A percentile compares a stretch with the other conserved stretches of the same genome.
Evolutionary conservation across 2,888 invertebrate genomes (phyloP).

Genomic region (Psococerastis gibbosa): DNA sequence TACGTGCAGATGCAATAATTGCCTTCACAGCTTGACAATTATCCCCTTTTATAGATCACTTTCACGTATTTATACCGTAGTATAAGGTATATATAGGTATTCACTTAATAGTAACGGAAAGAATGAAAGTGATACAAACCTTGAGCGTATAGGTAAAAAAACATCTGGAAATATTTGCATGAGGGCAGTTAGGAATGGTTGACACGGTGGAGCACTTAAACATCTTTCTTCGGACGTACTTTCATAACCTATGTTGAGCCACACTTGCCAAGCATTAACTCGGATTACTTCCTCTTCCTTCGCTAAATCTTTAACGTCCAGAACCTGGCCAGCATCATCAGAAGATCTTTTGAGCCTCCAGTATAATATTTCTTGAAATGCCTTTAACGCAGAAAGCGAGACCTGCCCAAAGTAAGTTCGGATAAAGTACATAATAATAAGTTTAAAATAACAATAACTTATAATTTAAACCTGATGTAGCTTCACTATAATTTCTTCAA

Average conservation of each 20-base stretch:
- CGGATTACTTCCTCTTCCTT: conserved; percentile 42
- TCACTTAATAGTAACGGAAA: too few relatives aligned
- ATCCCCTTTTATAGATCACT: too few relatives aligned
- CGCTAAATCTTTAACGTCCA: conserved; percentile 20
- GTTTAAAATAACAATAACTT: too few relatives aligned
- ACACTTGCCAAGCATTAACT: conserved; percentile 68
- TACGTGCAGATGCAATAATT: too few relatives aligned
- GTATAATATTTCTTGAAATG: conserved; percentile 87
- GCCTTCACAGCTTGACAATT: too few relatives aligned
- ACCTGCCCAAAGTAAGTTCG: conserved; percentile 38
- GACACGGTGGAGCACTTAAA: conserved; percentile 40
- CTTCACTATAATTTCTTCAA: too few relatives aligned
- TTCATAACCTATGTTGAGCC: conserved; percentile 72
- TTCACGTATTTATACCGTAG: too few relatives aligned
- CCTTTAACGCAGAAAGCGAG: conserved; percentile 86
- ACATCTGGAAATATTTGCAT: conserved; percentile 92
- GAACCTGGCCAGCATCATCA: conserved; percentile 16
- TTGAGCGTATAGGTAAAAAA: conserved; percentile 68
- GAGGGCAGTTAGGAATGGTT: conserved; percentile 82
- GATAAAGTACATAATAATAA: too few relatives aligned
- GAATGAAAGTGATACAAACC: too few relatives aligned
- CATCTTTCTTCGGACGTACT: conserved; percentile 39
- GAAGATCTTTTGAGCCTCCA: conserved; percentile 31
- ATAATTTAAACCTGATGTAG: too few relatives aligned
- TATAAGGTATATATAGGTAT: too few relatives aligned